Conservation (phyloP, 2,797 vertebrate genomes). For the Acanthurus leucopareius region DNA sequence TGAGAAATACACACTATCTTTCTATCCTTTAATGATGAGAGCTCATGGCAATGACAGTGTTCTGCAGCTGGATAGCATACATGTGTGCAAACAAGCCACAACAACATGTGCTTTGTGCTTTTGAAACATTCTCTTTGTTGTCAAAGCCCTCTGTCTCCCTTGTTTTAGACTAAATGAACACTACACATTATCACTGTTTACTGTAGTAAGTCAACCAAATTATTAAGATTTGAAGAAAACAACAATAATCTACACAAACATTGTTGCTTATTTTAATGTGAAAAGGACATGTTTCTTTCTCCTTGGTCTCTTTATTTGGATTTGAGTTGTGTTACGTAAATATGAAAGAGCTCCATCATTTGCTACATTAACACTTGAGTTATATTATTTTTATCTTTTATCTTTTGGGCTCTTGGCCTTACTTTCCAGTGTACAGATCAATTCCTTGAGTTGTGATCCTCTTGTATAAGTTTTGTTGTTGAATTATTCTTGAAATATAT, state of each 20-base stretch:
- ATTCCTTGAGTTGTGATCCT: neutral
- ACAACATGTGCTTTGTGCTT: neutral
- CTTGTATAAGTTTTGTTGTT: constrained; percentile 14
- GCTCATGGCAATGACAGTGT: neutral
- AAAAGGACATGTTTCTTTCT: neutral
- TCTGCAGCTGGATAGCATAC: constrained; percentile 20
- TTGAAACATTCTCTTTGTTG: constrained; percentile 10
- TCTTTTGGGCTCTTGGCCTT: neutral
- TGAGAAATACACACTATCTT: neutral
- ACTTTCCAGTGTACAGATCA: too few species aligned
- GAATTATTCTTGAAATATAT: constrained; percentile 19
- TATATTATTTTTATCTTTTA: neutral
- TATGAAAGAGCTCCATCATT: neutral
- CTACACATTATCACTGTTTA: neutral
- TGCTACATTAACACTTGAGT: too few species aligned
- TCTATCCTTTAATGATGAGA: constrained; percentile 26
- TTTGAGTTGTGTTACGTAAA: neutral
- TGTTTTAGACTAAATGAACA: neutral
- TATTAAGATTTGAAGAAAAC: neutral
- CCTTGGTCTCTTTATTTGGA: too few species aligned
- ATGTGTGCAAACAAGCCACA: neutral
- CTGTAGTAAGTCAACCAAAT: neutral
- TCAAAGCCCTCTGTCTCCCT: neutral
- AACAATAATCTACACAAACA: neutral
- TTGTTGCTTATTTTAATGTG: neutral